Conservation (phyloP, 2,113 vertebrate species). For the Bothrops jararaca region DNA sequence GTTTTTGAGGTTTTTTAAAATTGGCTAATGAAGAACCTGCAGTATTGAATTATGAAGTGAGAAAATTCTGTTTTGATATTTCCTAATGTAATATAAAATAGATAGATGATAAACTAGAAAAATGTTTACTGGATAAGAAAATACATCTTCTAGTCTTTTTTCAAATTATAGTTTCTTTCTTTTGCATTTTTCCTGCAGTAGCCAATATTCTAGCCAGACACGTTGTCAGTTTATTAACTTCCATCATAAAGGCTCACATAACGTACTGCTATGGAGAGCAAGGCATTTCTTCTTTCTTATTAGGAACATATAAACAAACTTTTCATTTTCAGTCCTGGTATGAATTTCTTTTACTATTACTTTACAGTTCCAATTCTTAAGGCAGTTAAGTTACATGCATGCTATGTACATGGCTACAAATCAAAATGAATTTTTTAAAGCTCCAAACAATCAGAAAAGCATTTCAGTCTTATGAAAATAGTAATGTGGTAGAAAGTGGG, state of each 20-base stretch:
- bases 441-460: background rate
- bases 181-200: conserved; percentile 35
- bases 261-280: conserved; percentile 58
- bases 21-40: background rate
- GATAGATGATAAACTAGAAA: background rate
- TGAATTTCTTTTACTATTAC: background rate
- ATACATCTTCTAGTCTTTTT: conserved; percentile 27
- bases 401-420: background rate
- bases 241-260: conserved; percentile 56
- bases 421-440: background rate
- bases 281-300: conserved; percentile 64
- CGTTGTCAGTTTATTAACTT: conserved; percentile 55
- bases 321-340: conserved; percentile 29
- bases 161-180: conserved; percentile 52
- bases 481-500: background rate
- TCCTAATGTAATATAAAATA: background rate
- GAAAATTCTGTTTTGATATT: background rate
- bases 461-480: conserved; percentile 18
- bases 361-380: conserved; percentile 28
- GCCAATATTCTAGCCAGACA: conserved; percentile 56
- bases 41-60: background rate
- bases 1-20: background rate
- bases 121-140: background rate
- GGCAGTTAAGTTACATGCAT: background rate
- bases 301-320: conserved; percentile 61